Base-by-base conservation (phyloP, 1,140 invertebrate genomes). In the Zaprionus tsacasi region DNA sequence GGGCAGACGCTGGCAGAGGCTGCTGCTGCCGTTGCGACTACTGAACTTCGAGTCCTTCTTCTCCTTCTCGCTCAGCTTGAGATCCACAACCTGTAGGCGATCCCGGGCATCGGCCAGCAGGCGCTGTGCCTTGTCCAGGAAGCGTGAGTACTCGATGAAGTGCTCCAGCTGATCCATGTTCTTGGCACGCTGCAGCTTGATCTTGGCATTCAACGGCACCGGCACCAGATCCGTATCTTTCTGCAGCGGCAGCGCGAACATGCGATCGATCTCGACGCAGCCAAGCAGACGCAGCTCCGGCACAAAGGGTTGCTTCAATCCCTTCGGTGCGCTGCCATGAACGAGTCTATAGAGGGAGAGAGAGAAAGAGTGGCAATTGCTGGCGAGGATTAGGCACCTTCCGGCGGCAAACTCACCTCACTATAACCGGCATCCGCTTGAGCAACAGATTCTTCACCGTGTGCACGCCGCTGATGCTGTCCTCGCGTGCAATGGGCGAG, bases 391-490 rank as follows among this genome's bases (percentile, higher is more conserved):
- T 45, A 8, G n/a, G 7, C 13, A 12, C 5, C 6, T n/a, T 15
- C 13, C 21, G 21, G 21, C 7, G 7, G 13, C 0, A 6, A 10
- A 79, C 89, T 82, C 52, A 92, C 92, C 92, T 93, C 1, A 98
- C 98, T 60, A 98, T 98, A 56, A 99, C 93, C 2, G 98, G 98
- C 92, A 99, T 94, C 67, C 98, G 93, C 91, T 98, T 98, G 73
- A 95, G 95, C 38, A 98, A 93, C 58, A 99, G 94, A 86, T 97
- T 98, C 81, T 96, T 95, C 7, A 96, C 96, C 55, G 96, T 96
- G 92, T 98, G 97, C 12, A 98, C 97, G 6, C 98, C 98, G 89
- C 97, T 97, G 72, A 99, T 98, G 93, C 98, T 98, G 80, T 98
- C 97, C 92, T 97, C 97, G 86, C 96, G 95, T 35, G 98, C 98